Evolutionary conservation across 64 coral and sea anemone species (phyloP).

Genomic region (Porites australiensis): DNA sequence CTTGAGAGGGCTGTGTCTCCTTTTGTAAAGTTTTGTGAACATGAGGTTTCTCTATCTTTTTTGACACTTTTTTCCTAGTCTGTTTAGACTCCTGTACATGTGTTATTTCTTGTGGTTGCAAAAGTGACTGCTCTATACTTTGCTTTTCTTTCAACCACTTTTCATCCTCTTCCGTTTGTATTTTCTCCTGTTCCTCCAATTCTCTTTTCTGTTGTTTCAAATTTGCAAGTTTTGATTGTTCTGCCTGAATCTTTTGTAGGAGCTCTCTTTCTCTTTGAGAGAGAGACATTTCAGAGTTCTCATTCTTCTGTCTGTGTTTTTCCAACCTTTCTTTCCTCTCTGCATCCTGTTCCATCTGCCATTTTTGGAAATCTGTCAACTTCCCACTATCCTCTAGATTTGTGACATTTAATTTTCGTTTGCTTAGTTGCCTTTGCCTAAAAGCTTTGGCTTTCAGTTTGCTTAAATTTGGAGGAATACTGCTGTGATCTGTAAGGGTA

Average conservation of each 20-base stretch:
- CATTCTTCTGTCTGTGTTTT: constrained; percentile 58
- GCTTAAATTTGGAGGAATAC: constrained; percentile 63
- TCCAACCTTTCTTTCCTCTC: constrained; percentile 63
- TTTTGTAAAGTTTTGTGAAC: background rate
- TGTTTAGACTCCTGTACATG: background rate
- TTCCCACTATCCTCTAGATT: constrained; percentile 44
- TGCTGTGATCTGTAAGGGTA: constrained; percentile 44
- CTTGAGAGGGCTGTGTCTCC: background rate
- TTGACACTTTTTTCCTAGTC: background rate
- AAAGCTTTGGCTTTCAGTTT: constrained; percentile 85
- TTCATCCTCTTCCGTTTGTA: constrained; percentile 56
- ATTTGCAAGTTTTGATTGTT: constrained; percentile 73
- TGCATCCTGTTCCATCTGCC: constrained; percentile 84
- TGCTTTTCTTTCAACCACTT: constrained; percentile 25
- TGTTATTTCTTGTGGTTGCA: background rate
- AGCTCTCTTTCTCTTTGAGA: constrained; percentile 81
- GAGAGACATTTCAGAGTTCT: constrained; percentile 40
- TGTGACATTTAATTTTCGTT: constrained; percentile 41
- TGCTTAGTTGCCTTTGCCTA: constrained; percentile 68
- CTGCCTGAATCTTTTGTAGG: constrained; percentile 77
- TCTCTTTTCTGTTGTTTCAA: constrained; percentile 80
- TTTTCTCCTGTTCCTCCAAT: constrained; percentile 73
- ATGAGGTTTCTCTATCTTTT: background rate
- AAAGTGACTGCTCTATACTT: background rate
- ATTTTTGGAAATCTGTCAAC: constrained; percentile 89